phyloP scores from a whole-genome alignment of 2,113 vertebrate species.

The Brachypteracias leptosomus region DNA sequence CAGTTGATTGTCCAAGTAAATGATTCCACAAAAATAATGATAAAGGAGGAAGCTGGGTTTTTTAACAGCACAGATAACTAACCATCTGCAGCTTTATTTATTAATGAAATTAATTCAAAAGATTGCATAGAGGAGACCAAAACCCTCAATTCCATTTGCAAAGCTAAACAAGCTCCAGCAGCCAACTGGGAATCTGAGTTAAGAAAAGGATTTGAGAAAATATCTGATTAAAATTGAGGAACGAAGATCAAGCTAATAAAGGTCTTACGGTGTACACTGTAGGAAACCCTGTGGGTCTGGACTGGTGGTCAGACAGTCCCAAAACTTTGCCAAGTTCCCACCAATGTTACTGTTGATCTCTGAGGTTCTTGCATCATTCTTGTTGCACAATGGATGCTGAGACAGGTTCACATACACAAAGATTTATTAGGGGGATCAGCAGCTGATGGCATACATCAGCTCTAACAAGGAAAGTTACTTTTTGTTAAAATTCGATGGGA shows the following conservation, averaged over 20 bases:
- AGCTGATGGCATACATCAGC: not conserved
- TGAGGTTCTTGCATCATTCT: accelerated
- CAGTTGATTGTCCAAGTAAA: not conserved
- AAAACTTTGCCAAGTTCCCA: not conserved
- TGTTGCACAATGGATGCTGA: not conserved
- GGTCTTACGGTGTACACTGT: not conserved
- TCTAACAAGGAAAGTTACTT: not conserved
- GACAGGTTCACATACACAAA: accelerated
- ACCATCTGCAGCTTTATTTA: not conserved
- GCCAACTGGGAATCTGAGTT: not conserved
- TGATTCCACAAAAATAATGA: not conserved
- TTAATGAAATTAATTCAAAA: not conserved
- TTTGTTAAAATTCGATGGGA: too few species aligned
- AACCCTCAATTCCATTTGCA: not conserved
- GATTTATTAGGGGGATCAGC: accelerated
- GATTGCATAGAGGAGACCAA: not conserved
- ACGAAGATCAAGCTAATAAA: not conserved
- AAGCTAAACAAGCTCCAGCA: not conserved
- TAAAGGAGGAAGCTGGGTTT: not conserved
- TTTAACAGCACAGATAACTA: not conserved
- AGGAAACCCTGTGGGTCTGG: not conserved
- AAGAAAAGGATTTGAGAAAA: not conserved
- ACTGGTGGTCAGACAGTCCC: not conserved
- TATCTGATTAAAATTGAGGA: not conserved
- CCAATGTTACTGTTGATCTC: not conserved